These are phyloP conservation scores for Stercorarius parasiticus DNA, from an alignment of 2,113 vertebrate genomes.

Conservation along the genomic window DNA sequence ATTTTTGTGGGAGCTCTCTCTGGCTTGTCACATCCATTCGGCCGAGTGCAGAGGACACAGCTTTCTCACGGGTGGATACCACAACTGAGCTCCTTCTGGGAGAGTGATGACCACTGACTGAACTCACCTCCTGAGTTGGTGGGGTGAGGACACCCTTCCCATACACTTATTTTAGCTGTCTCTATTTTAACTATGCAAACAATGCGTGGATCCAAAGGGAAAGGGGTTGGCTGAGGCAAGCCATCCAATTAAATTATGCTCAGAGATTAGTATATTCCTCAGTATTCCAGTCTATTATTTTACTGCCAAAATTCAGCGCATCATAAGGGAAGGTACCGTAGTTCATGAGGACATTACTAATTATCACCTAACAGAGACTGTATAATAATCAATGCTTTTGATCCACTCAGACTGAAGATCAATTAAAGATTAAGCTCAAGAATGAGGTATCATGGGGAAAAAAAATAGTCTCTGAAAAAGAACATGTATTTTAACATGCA, in stretches of 20 bases:
- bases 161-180: fast-evolving
- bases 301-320: neutral
- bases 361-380: neutral
- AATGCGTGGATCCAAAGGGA: neutral
- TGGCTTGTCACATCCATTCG: too few species aligned
- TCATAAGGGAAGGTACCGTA: neutral
- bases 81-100: too few species aligned
- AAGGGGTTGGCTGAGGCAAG: neutral
- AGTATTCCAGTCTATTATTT: neutral
- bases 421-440: neutral
- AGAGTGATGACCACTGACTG: neutral
- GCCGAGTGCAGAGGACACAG: fast-evolving
- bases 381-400: neutral
- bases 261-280: neutral
- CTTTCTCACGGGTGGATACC: neutral
- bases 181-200: neutral
- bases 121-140: neutral
- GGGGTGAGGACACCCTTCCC: neutral
- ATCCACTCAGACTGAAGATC: neutral
- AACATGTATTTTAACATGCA: neutral
- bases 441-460: neutral
- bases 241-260: neutral
- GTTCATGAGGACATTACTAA: neutral
- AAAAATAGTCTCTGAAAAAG: neutral
- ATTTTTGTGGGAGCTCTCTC: neutral